These are phyloP conservation scores for Balearica regulorum DNA, from an alignment of 2,797 vertebrate genomes.

Conservation along the genomic window DNA sequence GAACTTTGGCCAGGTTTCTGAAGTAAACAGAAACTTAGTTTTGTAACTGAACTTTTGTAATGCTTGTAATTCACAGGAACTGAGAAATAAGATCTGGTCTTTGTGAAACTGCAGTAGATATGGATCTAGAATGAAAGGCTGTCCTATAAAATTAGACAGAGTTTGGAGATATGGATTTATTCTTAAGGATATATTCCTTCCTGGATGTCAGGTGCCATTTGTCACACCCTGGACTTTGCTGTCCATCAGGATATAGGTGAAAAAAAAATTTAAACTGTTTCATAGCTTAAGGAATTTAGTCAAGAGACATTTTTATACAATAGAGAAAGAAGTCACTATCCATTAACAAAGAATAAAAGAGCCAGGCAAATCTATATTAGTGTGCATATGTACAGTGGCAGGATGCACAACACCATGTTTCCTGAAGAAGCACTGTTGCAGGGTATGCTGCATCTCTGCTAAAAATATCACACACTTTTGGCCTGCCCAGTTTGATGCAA, in stretches of 20 bases:
- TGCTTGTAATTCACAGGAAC: slow-evolving; percentile 36
- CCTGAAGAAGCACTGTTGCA: background rate
- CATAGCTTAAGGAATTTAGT: slow-evolving; percentile 65
- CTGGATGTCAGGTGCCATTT: slow-evolving; percentile 78
- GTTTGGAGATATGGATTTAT: slow-evolving; percentile 71
- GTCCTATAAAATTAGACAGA: slow-evolving; percentile 76
- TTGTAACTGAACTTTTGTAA: slow-evolving; percentile 35
- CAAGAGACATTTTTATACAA: slow-evolving; percentile 50
- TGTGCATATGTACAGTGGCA: slow-evolving; percentile 21
- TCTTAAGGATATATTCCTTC: slow-evolving; percentile 74
- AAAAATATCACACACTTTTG: background rate
- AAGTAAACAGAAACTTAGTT: slow-evolving; percentile 34
- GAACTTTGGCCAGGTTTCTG: background rate
- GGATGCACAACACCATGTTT: background rate
- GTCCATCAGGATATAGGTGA: slow-evolving; percentile 72
- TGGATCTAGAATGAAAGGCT: slow-evolving; percentile 71
- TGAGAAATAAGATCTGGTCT: slow-evolving; percentile 53
- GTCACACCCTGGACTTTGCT: slow-evolving; percentile 74
- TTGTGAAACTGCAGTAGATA: slow-evolving; percentile 68
- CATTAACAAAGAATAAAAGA: slow-evolving; percentile 37
- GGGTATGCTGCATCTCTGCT: background rate
- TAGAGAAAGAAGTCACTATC: slow-evolving; percentile 15
- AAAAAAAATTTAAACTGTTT: slow-evolving; percentile 44
- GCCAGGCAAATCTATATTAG: background rate
- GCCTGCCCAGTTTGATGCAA: background rate